Evolutionary conservation across 1,140 invertebrate genomes (phyloP).

Genomic region (Drosophila bifasciata): DNA sequence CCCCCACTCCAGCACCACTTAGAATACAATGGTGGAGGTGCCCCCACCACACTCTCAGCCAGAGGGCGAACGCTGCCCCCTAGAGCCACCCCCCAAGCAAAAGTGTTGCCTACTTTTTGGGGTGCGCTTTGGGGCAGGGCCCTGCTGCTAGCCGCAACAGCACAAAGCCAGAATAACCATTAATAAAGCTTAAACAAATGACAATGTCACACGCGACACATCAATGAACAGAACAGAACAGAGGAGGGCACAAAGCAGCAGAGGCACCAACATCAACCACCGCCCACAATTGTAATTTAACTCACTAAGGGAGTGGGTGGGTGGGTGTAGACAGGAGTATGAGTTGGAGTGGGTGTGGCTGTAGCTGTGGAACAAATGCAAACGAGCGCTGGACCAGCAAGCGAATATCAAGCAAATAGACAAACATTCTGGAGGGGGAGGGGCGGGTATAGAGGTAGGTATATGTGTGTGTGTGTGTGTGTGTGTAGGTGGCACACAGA

Average conservation of each 20-base stretch:
- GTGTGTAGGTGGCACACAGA: slow-evolving; percentile 16
- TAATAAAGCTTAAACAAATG: slow-evolving; percentile 64
- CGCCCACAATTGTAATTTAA: slow-evolving; percentile 45
- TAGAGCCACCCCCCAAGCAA: too few relatives aligned
- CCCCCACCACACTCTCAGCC: too few relatives aligned
- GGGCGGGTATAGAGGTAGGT: too few relatives aligned
- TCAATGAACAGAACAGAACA: slow-evolving; percentile 42
- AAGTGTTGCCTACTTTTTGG: slow-evolving; percentile 51
- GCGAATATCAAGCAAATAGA: slow-evolving; percentile 42
- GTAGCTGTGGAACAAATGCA: slow-evolving; percentile 13
- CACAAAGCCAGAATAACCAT: slow-evolving; percentile 45
- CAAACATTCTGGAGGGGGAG: too few relatives aligned
- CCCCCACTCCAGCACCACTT: not conserved
- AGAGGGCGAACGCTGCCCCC: too few relatives aligned
- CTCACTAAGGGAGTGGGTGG: slow-evolving; percentile 11
- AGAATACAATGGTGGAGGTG: too few relatives aligned
- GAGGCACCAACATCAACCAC: not conserved
- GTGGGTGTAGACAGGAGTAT: not conserved
- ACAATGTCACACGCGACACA: slow-evolving; percentile 48
- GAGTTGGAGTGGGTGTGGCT: too few relatives aligned
- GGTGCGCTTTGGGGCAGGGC: not conserved
- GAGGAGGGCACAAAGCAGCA: not conserved
- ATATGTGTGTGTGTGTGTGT: too few relatives aligned
- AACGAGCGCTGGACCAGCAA: slow-evolving; percentile 15
- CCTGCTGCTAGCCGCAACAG: too few relatives aligned